Conservation (phyloP, 2,797 vertebrate species). For the Gymnothorax javanicus region DNA sequence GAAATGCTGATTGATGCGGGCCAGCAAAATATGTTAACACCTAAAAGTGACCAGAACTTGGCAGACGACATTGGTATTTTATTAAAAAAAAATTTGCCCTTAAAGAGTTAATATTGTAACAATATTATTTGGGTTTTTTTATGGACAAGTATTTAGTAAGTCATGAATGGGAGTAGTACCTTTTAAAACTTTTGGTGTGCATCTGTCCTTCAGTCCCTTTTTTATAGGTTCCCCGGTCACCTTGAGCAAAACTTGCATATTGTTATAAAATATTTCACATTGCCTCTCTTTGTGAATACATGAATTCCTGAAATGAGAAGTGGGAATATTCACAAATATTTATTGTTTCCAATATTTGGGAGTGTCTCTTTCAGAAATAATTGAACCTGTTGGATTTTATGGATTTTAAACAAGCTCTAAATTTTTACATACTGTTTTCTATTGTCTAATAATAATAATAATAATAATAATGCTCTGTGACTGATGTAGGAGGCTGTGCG, state of each 20-base stretch:
- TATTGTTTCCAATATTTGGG: not conserved
- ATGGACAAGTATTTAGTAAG: not conserved
- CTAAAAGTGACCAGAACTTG: too few relatives aligned
- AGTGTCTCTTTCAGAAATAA: too few relatives aligned
- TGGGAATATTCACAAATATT: not conserved
- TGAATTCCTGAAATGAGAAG: not conserved
- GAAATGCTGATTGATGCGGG: too few relatives aligned
- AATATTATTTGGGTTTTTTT: not conserved
- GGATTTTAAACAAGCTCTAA: too few relatives aligned
- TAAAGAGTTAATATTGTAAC: too few relatives aligned
- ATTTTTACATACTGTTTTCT: not conserved
- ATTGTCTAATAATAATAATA: not conserved
- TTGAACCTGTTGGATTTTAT: too few relatives aligned
- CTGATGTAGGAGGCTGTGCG: slow-evolving; percentile 88
- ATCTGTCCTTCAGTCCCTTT: not conserved
- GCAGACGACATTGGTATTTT: too few relatives aligned
- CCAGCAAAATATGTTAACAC: too few relatives aligned
- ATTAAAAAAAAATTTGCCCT: too few relatives aligned
- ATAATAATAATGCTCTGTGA: not conserved
- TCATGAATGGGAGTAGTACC: not conserved
- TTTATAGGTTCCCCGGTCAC: not conserved
- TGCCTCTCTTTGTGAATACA: not conserved
- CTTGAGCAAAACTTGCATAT: not conserved
- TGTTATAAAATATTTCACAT: not conserved
- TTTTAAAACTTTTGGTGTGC: not conserved